Evolutionary conservation across 1,140 invertebrate genomes (phyloP).

Genomic region (Cotesia vestalis): DNA sequence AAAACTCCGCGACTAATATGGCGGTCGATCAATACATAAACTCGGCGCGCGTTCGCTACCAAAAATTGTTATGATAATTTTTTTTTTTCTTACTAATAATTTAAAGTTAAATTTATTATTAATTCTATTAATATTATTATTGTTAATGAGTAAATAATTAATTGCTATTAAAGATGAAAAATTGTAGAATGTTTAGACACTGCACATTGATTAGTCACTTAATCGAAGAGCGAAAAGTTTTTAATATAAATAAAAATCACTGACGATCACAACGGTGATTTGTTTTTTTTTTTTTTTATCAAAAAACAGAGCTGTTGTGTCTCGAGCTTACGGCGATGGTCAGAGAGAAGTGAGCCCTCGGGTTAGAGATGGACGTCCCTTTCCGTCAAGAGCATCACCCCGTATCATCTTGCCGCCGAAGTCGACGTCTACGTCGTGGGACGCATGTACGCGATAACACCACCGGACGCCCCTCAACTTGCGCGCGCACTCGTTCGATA

Average conservation of each 20-base stretch:
- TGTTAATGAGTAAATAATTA: no score
- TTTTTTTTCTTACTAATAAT: not conserved
- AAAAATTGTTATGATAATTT: not conserved
- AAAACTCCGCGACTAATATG: slow-evolving; percentile 33
- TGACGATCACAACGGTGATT: not conserved
- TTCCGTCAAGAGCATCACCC: slow-evolving; percentile 34
- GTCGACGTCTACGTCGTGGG: no score
- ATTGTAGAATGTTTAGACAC: no score
- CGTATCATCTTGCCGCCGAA: slow-evolving; percentile 5
- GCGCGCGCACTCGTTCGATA: slow-evolving; percentile 67
- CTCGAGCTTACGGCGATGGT: slow-evolving; percentile 32
- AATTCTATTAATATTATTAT: no score
- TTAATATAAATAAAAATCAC: no score
- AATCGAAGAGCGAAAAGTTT: no score
- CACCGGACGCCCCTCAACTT: slow-evolving; percentile 42
- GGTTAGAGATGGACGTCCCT: slow-evolving; percentile 48
- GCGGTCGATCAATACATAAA: slow-evolving; percentile 35
- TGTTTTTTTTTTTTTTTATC: no score
- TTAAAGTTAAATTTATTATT: no score
- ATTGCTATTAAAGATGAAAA: no score
- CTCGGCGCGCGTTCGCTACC: slow-evolving; percentile 6
- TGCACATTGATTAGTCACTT: no score
- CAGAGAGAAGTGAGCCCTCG: slow-evolving; percentile 42
- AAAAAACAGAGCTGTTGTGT: slow-evolving; percentile 26
- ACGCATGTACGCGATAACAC: no score